Evolutionary conservation across 2,888 invertebrate species (phyloP), one percentile per base, ranked within the genome.

Genomic region (Patella depressa): DNA sequence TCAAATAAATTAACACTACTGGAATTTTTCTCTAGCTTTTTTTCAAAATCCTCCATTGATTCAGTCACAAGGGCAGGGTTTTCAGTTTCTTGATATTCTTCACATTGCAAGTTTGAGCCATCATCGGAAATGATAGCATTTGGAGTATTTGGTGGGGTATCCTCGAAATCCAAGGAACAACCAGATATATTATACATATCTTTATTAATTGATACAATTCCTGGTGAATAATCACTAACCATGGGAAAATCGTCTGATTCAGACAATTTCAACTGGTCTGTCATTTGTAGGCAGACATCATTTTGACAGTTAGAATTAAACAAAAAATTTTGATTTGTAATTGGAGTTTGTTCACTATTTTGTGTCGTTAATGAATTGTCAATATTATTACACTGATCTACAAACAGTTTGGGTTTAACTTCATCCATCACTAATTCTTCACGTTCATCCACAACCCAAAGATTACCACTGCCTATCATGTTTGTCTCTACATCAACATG

Each of bases 171-270:
- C 19, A 65, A 24, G 24, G 65, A 65, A 65, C 65, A 65, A 24
- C 65, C 65, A 65, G 65, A 65, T 12, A 65, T 65, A 65, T 65
- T 65, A 19, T 65, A 65, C 65, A 65, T 65, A 19, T 65, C 65
- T 19, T 65, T 65, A 65, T 24, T 65, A 65, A 65, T 65, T 24
- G 65, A 65, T 65, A 24, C 17, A 9, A 59, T 59, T 17, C 59
- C 59, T 17, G 59, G 24, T 11, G 65, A 65, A 65, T 65, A 65
- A 24, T 65, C 24, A 3, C 19, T 24, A 65, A 9, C 24, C 12
- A n/a, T 19, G 9, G 65, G 65, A 24, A 65, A 19, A 59, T 59
- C 59, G n/a, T 59, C 59, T 19, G 59, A 59, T 45, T 9, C 45
- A 45, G 45, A 45, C 45, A 45, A 45, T 45, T 45, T 45, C 45